A percentile compares a stretch with the other conserved stretches of the same genome.
These are phyloP conservation scores for Palythoa grandis DNA, from an alignment of 92 coral and sea anemone genomes.

Conservation along the genomic window DNA sequence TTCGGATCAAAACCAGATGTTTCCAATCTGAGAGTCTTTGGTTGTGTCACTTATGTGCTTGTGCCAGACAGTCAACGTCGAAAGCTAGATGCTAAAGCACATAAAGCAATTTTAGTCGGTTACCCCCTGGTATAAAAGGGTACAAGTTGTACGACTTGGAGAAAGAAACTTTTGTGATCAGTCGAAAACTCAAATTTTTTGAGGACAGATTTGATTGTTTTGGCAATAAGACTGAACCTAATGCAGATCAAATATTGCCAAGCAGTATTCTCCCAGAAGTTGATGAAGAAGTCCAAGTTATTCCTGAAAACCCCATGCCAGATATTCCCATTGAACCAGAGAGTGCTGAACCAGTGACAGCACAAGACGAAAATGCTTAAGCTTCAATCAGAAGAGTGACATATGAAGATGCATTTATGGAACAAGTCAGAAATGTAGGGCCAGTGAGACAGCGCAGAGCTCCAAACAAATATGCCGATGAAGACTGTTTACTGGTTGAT, in stretches of 20 bases:
- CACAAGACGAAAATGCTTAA: slow-evolving; percentile 47
- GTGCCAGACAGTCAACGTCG: slow-evolving; percentile 47
- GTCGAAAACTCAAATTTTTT: slow-evolving; percentile 50
- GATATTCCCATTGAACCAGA: slow-evolving; percentile 20
- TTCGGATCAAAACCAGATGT: slow-evolving; percentile 4
- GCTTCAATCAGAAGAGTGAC: slow-evolving; percentile 45
- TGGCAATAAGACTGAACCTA: slow-evolving; percentile 1
- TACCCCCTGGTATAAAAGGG: slow-evolving; percentile 66
- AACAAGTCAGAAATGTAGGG: slow-evolving; percentile 56
- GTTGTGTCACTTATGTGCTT: slow-evolving; percentile 64
- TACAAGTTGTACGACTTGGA: slow-evolving; percentile 61
- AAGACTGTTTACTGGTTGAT: slow-evolving; percentile 55
- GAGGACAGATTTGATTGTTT: slow-evolving; percentile 60
- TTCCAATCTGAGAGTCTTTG: slow-evolving; percentile 66
- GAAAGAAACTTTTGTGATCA: slow-evolving; percentile 49
- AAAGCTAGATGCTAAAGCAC: slow-evolving; percentile 62
- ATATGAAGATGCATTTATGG: slow-evolving; percentile 59
- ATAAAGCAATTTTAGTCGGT: slow-evolving; percentile 61
- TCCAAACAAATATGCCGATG: slow-evolving; percentile 62
- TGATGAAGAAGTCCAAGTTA: slow-evolving; percentile 42
- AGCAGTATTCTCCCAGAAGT: slow-evolving; percentile 41
- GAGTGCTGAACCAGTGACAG: slow-evolving; percentile 60
- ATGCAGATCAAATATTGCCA: slow-evolving; percentile 24
- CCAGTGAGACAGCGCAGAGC: slow-evolving; percentile 63
- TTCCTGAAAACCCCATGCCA: slow-evolving; percentile 7